Evolutionary conservation across 2,113 vertebrate genomes (phyloP).

Genomic region (Saccopteryx bilineata): DNA sequence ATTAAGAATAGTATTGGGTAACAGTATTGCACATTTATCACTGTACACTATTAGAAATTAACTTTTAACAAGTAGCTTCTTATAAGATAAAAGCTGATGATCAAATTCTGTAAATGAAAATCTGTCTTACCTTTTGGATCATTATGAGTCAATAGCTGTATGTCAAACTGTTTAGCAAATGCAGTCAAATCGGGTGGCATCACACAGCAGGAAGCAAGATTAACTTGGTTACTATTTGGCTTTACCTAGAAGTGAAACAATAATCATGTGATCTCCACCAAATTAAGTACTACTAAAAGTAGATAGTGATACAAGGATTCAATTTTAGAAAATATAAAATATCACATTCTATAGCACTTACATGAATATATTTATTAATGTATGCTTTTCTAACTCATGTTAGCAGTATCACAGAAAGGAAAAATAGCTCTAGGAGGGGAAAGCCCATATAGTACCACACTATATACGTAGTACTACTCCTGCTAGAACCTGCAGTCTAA

Average conservation of each 20-base stretch:
- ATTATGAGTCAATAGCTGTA: conserved; percentile 98
- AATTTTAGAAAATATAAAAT: conserved; percentile 49
- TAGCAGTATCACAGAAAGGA: background rate
- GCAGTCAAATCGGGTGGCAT: conserved; percentile 99
- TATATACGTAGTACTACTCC: background rate
- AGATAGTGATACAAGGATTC: conserved; percentile 12
- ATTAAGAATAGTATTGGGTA: background rate
- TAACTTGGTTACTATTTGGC: conserved; percentile 99
- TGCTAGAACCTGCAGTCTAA: background rate
- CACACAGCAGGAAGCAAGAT: conserved; percentile 98
- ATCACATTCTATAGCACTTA: background rate
- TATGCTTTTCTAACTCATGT: conserved; percentile 8
- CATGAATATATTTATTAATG: conserved; percentile 7
- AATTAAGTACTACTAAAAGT: conserved; percentile 42
- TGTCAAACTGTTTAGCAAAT: conserved; percentile 97
- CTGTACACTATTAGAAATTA: conserved; percentile 36
- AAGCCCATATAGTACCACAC: background rate
- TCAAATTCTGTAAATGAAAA: conserved; percentile 5
- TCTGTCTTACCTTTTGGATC: conserved; percentile 95
- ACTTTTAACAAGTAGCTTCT: conserved; percentile 44
- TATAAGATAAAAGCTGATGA: conserved; percentile 31
- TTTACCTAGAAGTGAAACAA: conserved; percentile 92
- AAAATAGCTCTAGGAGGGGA: background rate
- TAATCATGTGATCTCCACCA: conserved; percentile 7
- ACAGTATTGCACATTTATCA: background rate